Evolutionary conservation across 2,113 vertebrate species (phyloP), one percentile per base, ranked within the genome.

Genomic region (Xerus inauris): DNA sequence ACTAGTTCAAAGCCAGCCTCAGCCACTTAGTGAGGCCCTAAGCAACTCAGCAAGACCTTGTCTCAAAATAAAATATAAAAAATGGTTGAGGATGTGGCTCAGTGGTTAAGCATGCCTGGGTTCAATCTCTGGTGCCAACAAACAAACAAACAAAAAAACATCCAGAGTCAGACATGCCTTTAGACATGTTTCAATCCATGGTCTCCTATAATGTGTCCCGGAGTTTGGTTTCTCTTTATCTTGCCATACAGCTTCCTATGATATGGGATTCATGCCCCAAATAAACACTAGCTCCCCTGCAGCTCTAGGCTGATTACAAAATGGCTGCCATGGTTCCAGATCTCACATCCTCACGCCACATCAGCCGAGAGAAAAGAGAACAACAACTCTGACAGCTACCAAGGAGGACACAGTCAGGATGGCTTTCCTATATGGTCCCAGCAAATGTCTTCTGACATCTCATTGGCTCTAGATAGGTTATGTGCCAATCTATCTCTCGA

Each of bases 401-500:
- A 38, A 84, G 42, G 77, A 93, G 86, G 54, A 77, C 67, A 73
- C 64, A 35, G 7, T 47, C 30, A 40, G 83, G 51, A 6, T 83
- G 32, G 38, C 8, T 93, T 95, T 59, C n/a, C 38, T 19, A 14
- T 83, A 54, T 79, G 54, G 24, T 19, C 49, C 82, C 42, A 91
- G 89, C 88, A 88, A 90, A 75, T 82, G 57, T 87, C 79, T 96
- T 65, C 86, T 75, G 93, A 72, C 20, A 65, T 30, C 38, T 95
- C 93, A 81, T 59, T 86, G 90, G 92, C 51, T 92, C 69, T 59
- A 17, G 13, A 35, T 79, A 76, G 82, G 20, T 94, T 94, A 59
- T 77, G 42, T 62, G 47, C 85, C 45, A 77, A 40, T 79, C 47
- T 67, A 40, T 79, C 42, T 62, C 65, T 57, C n/a, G 77, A 91